Conservation (phyloP, 2,888 invertebrate genomes). For the Chrysolina americana region DNA sequence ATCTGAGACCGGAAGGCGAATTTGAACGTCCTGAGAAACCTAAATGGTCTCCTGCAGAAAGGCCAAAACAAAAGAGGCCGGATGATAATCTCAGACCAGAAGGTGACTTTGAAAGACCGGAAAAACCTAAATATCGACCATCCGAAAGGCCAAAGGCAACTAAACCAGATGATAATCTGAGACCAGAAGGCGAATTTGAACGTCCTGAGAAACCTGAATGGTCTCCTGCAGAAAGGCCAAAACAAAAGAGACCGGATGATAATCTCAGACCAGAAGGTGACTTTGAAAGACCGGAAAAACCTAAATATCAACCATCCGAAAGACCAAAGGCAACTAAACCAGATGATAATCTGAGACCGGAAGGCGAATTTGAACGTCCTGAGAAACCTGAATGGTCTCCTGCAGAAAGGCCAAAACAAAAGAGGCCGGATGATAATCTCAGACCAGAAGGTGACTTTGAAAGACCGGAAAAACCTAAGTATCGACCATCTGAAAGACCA, state of each 20-base stretch:
- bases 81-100: constrained; percentile 73
- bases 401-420: constrained; percentile 67
- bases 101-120: constrained; percentile 71
- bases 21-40: constrained; percentile 66
- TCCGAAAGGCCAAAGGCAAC: constrained; percentile 69
- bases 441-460: constrained; percentile 67
- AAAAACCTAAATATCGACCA: constrained; percentile 67
- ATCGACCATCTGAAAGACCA: constrained; percentile 71
- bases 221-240: constrained; percentile 68
- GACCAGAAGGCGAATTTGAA: constrained; percentile 68
- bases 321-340: constrained; percentile 67
- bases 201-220: constrained; percentile 65
- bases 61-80: constrained; percentile 67
- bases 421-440: constrained; percentile 71
- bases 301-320: constrained; percentile 66
- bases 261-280: constrained; percentile 71
- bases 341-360: constrained; percentile 69
- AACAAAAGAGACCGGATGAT: constrained; percentile 71
- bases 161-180: constrained; percentile 74
- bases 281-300: constrained; percentile 65
- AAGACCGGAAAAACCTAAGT: constrained; percentile 69
- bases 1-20: constrained; percentile 64
- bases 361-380: constrained; percentile 71
- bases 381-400: constrained; percentile 67
- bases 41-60: constrained; percentile 67